phyloP scores from a whole-genome alignment of 2,888 invertebrate genomes.

The Dyspetes luteomarginatus region DNA sequence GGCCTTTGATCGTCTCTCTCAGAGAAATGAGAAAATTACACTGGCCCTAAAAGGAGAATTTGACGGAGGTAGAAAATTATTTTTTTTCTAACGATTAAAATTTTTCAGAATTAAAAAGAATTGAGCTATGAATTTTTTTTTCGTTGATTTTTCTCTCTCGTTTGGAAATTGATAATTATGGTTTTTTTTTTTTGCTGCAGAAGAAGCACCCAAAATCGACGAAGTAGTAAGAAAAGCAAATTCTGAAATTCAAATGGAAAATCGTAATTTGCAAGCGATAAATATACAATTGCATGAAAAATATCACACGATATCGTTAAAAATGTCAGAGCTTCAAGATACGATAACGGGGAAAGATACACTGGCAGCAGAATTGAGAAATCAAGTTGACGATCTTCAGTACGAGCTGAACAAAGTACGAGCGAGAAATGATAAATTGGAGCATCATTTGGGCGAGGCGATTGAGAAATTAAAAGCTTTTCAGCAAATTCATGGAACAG shows the following conservation, averaged over 20 bases:
- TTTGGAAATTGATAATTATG: conserved; percentile 39
- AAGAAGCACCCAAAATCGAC: conserved; percentile 90
- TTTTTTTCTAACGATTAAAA: neutral
- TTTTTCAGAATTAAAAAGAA: no score
- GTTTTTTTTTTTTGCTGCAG: no score
- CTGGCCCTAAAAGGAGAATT: conserved; percentile 93
- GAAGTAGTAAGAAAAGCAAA: conserved; percentile 94
- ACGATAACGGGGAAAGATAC: conserved; percentile 96
- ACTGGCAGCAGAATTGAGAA: conserved; percentile 96
- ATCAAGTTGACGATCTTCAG: conserved; percentile 97
- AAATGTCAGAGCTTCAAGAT: conserved; percentile 94
- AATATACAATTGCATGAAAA: conserved; percentile 96
- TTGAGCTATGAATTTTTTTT: no score
- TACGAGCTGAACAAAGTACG: conserved; percentile 95
- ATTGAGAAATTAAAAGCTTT: conserved; percentile 95
- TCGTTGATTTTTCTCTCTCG: neutral
- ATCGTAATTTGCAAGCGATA: conserved; percentile 94
- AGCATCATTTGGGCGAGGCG: conserved; percentile 96
- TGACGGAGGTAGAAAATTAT: conserved; percentile 86
- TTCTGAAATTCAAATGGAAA: conserved; percentile 94
- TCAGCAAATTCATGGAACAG: conserved; percentile 91
- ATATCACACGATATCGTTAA: conserved; percentile 95
- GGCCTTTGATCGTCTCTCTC: conserved; percentile 97
- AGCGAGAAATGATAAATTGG: conserved; percentile 95
- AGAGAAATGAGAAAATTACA: conserved; percentile 97